Evolutionary conservation across 2,113 vertebrate genomes (phyloP), one percentile per base, ranked within the genome.

Genomic region (Rynchops niger): DNA sequence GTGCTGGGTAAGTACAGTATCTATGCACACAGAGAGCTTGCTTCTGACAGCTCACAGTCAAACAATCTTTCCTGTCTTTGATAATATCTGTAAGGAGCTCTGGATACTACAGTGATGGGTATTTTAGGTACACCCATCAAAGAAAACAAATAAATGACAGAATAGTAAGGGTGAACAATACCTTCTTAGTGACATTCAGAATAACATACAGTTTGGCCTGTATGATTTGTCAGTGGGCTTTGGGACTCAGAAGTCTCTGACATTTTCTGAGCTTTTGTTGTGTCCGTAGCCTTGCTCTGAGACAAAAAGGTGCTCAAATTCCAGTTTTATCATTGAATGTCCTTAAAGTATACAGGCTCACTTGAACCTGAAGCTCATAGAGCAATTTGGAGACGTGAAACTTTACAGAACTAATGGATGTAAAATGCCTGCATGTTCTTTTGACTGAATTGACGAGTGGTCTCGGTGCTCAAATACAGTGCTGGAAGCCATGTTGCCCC

Each of bases 31-130:
- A 91, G 56, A 89, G 43, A 91, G 50, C 73, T 93, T 91, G 34
- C 53, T 94, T 77, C 90, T 96, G 95, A 94, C 95, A 96, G 73
- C 66, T 94, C 36, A 14, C 58, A 96, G 52, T 82, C 73, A 96
- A 93, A 73, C 52, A 32, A 15, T 45, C 56, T 89, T 80, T 65
- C 34, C 32, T 56, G 18, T 63, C 70, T 96, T 91, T 91, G 70
- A 45, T 59, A 72, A 40, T 21, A 82, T 27, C 78, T 90, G 52
- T 52, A 80, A 91, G 58, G 40, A 82, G 29, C 36, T 85, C 49
- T 80, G 58, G 52, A 38, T 95, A 34, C 34, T 29, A 26, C 42
- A 52, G 42, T 43, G 59, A 62, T 38, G 66, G 27, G 56, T 63
- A 26, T 78, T 90, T 87, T 73, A 61, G 49, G n/a, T 77, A 61